phyloP scores from a whole-genome alignment of 1,140 invertebrate species.

The Eumeta japonica region DNA sequence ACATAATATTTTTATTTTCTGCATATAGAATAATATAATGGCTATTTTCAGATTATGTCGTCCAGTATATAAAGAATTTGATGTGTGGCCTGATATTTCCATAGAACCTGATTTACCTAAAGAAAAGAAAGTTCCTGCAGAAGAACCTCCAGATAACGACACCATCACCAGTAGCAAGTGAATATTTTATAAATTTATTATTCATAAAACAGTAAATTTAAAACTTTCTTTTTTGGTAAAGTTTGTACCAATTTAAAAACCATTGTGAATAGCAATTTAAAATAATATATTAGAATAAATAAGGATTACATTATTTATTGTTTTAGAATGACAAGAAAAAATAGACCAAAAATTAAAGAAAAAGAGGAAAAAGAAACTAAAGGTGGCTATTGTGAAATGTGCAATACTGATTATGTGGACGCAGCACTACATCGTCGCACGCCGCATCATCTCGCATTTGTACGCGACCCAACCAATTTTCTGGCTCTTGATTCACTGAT shows the following conservation, averaged over 20 bases:
- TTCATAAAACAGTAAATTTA: too few relatives aligned
- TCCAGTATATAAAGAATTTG: constrained; percentile 50
- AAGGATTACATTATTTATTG: too few relatives aligned
- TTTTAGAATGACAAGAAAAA: constrained; percentile 66
- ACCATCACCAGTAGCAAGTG: constrained; percentile 23
- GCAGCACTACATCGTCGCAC: constrained; percentile 67
- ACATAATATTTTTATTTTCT: neutral
- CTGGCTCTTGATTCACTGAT: constrained; percentile 68
- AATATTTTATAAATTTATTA: constrained; percentile 12
- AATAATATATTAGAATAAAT: too few relatives aligned
- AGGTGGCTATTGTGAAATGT: constrained; percentile 74
- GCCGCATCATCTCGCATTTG: constrained; percentile 70
- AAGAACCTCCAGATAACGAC: constrained; percentile 16
- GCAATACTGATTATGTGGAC: constrained; percentile 68
- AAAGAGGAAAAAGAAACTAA: constrained; percentile 59
- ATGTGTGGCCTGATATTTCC: constrained; percentile 47
- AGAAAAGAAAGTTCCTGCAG: constrained; percentile 34
- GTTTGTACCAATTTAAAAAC: too few relatives aligned
- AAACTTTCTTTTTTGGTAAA: too few relatives aligned
- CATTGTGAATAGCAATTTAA: too few relatives aligned
- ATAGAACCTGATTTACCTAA: constrained; percentile 42
- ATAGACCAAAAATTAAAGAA: constrained; percentile 60
- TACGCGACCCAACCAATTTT: constrained; percentile 70
- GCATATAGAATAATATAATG: neutral
- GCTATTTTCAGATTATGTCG: constrained; percentile 33